Evolutionary conservation across 37 sponge, comb jelly and placozoan genomes (phyloP).

Genomic region (Diacarnus erythraeanus): DNA sequence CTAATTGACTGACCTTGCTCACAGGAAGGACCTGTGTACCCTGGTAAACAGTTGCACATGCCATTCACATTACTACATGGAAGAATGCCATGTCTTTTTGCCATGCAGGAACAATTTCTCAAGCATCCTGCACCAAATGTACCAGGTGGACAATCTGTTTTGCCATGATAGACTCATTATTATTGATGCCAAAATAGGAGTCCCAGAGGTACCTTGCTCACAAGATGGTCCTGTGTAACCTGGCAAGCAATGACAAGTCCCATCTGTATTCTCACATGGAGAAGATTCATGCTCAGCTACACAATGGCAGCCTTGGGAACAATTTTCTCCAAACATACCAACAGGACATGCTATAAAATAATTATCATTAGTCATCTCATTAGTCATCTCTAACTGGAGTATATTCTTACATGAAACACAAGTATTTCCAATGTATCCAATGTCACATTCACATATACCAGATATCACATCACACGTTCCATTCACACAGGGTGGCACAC

Average conservation of each 20-base stretch:
- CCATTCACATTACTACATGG: too few species aligned
- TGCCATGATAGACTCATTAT: neutral
- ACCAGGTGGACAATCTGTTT: too few species aligned
- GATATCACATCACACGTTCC: slow-evolving; percentile 48
- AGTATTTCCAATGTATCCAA: slow-evolving; percentile 53
- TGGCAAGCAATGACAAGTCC: slow-evolving; percentile 42
- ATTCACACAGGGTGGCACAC: slow-evolving; percentile 37
- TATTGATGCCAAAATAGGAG: neutral
- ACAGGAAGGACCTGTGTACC: too few species aligned
- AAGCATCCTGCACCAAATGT: too few species aligned
- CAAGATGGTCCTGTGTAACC: slow-evolving; percentile 48
- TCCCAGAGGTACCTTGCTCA: slow-evolving; percentile 19
- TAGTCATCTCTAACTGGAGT: neutral
- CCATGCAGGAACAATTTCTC: too few species aligned
- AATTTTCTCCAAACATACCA: slow-evolving; percentile 48
- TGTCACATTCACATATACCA: slow-evolving; percentile 67
- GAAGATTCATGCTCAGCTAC: slow-evolving; percentile 22
- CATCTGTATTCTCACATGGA: slow-evolving; percentile 44
- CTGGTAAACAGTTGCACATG: too few species aligned
- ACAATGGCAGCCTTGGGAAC: slow-evolving; percentile 33
- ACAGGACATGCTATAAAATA: slow-evolving; percentile 9
- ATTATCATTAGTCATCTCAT: neutral
- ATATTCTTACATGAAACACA: slow-evolving; percentile 46
- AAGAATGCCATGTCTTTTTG: too few species aligned
- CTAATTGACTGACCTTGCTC: too few species aligned